Conservation (phyloP, 2,113 vertebrate genomes). For the Synchiropus splendidus region DNA sequence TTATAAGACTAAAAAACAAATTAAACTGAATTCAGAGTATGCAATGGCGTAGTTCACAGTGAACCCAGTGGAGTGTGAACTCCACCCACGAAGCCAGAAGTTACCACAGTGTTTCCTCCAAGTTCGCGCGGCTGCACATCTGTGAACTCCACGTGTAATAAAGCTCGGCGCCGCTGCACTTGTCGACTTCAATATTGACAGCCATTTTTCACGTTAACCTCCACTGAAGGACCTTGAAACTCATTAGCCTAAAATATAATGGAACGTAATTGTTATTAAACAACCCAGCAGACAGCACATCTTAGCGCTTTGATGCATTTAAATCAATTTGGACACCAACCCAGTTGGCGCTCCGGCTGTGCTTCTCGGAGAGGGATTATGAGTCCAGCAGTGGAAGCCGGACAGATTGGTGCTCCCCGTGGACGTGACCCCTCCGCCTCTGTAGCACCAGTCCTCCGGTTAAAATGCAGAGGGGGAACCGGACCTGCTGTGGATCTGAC, state of each 20-base stretch:
- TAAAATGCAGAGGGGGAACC: slow-evolving; percentile 28
- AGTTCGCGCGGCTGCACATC: no score
- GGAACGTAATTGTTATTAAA: slow-evolving; percentile 41
- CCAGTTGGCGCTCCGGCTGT: background rate
- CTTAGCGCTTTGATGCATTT: slow-evolving; percentile 12
- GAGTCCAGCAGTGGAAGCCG: slow-evolving; percentile 24
- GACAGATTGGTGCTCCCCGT: slow-evolving; percentile 31
- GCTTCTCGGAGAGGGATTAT: slow-evolving; percentile 21
- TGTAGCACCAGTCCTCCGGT: slow-evolving; percentile 31
- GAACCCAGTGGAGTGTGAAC: no score
- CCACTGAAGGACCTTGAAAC: slow-evolving; percentile 46
- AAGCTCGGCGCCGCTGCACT: slow-evolving; percentile 18
- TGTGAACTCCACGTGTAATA: slow-evolving; percentile 4
- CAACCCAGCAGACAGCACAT: slow-evolving; percentile 17
- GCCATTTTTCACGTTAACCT: slow-evolving; percentile 44
- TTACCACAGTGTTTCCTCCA: no score
- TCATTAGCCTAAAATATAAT: slow-evolving; percentile 45
- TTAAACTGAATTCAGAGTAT: no score
- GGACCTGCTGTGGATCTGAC: slow-evolving; percentile 1
- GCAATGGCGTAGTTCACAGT: no score
- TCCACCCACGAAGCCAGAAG: no score
- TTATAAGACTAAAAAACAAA: no score
- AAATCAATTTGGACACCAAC: slow-evolving; percentile 17
- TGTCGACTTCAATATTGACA: slow-evolving; percentile 37
- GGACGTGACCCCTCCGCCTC: slow-evolving; percentile 36